These are phyloP conservation scores for Trypoxylon attenuatum DNA, from an alignment of 2,888 invertebrate species.

Conservation along the genomic window DNA sequence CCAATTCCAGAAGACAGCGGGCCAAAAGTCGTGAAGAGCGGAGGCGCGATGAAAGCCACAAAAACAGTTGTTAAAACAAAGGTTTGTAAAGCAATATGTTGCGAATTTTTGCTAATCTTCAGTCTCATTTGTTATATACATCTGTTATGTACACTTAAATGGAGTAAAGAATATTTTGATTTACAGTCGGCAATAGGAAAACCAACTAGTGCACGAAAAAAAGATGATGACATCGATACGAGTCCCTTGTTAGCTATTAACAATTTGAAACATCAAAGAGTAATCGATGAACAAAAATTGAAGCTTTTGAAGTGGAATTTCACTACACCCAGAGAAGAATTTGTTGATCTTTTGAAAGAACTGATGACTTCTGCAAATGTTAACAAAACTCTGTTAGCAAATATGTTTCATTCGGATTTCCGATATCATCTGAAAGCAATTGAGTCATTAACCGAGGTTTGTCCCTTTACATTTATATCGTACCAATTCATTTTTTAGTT, in stretches of 20 bases:
- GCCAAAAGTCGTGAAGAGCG: slow-evolving; percentile 78
- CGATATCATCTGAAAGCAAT: slow-evolving; percentile 96
- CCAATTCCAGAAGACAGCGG: slow-evolving; percentile 77
- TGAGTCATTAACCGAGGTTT: slow-evolving; percentile 87
- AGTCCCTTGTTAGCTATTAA: slow-evolving; percentile 83
- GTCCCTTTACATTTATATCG: not conserved
- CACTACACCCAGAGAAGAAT: slow-evolving; percentile 93
- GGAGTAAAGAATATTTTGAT: too few relatives aligned
- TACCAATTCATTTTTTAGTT: not conserved
- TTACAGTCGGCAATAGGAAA: slow-evolving; percentile 54
- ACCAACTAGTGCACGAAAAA: slow-evolving; percentile 78
- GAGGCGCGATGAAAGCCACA: slow-evolving; percentile 75
- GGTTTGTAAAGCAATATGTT: not conserved
- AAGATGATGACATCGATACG: slow-evolving; percentile 89
- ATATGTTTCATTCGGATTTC: slow-evolving; percentile 97
- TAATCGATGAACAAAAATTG: slow-evolving; percentile 94
- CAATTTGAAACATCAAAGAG: slow-evolving; percentile 92
- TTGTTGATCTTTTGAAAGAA: slow-evolving; percentile 91
- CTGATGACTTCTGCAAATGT: slow-evolving; percentile 93
- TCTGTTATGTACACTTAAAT: too few relatives aligned
- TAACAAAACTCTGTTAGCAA: slow-evolving; percentile 89
- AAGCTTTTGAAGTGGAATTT: slow-evolving; percentile 98
- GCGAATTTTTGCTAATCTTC: too few relatives aligned
- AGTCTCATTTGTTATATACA: too few relatives aligned
- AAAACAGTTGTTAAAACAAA: slow-evolving; percentile 76